Conservation (phyloP, 2,113 vertebrate species). For the Anolis sagrei region DNA sequence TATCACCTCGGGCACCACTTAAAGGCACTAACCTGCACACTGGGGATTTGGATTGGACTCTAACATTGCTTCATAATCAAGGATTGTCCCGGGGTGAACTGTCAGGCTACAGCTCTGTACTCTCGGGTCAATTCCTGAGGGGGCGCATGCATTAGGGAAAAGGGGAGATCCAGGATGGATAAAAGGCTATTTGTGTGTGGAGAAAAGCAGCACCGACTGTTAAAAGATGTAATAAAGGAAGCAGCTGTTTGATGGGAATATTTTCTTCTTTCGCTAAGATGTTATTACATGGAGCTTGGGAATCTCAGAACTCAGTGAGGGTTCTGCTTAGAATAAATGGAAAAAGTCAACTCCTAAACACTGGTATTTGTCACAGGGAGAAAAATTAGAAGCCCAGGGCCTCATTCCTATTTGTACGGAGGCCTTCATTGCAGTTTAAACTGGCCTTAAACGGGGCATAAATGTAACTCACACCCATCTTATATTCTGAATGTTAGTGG, state of each 20-base stretch:
- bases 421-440: background rate
- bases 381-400: background rate
- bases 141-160: conserved; percentile 15
- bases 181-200: conserved; percentile 49
- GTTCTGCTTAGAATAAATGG: conserved; percentile 11
- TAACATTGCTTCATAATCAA: conserved; percentile 57
- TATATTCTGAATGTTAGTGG: background rate
- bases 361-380: conserved; percentile 19
- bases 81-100: conserved; percentile 44
- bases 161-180: conserved; percentile 44
- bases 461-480: background rate
- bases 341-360: background rate
- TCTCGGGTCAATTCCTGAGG: conserved; percentile 59
- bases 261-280: conserved; percentile 12
- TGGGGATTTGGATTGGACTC: conserved; percentile 53
- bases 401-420: conserved; percentile 14
- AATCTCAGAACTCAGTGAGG: conserved; percentile 23
- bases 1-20: conserved; percentile 56
- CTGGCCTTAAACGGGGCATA: background rate
- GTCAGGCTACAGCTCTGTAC: conserved; percentile 31
- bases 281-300: conserved; percentile 38
- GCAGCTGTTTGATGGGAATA: conserved; percentile 13
- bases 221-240: conserved; percentile 47
- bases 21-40: conserved; percentile 33
- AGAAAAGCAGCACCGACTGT: conserved; percentile 30